Evolutionary conservation across 2,888 invertebrate genomes (phyloP).

Genomic region (Agrotis segetum): DNA sequence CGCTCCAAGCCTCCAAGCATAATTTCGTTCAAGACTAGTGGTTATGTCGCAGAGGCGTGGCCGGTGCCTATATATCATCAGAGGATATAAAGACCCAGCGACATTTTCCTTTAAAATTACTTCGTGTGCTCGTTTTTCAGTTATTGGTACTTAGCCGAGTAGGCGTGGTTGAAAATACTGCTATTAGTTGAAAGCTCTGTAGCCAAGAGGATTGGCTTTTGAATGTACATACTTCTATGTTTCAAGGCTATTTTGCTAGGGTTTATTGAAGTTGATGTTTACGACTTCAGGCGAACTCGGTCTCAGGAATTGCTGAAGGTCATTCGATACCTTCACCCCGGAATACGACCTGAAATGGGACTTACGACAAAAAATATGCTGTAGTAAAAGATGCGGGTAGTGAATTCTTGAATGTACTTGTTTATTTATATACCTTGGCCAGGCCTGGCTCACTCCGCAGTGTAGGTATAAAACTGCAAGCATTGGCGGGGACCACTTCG

Average conservation of each 20-base stretch:
- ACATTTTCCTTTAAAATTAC: slow-evolving; percentile 55
- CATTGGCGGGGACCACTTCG: too few species aligned
- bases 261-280: slow-evolving; percentile 29
- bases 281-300: slow-evolving; percentile 1
- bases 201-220: slow-evolving; percentile 29
- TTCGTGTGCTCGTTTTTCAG: slow-evolving; percentile 36
- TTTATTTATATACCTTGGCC: slow-evolving; percentile 26
- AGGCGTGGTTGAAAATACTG: slow-evolving; percentile 18
- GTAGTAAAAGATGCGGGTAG: slow-evolving; percentile 18
- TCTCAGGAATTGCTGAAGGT: neutral
- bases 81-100: slow-evolving; percentile 33
- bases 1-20: slow-evolving; percentile 43
- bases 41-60: slow-evolving; percentile 58
- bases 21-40: slow-evolving; percentile 50
- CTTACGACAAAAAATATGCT: neutral
- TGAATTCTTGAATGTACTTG: slow-evolving; percentile 11
- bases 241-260: slow-evolving; percentile 6
- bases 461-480: too few species aligned
- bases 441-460: too few species aligned
- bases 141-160: slow-evolving; percentile 15
- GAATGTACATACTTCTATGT: slow-evolving; percentile 5
- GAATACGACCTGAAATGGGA: slow-evolving; percentile 6
- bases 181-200: slow-evolving; percentile 20
- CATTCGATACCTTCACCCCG: neutral
- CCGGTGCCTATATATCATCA: slow-evolving; percentile 54